phyloP scores from a whole-genome alignment of 1,140 invertebrate species.

The Hycleus cichorii region DNA sequence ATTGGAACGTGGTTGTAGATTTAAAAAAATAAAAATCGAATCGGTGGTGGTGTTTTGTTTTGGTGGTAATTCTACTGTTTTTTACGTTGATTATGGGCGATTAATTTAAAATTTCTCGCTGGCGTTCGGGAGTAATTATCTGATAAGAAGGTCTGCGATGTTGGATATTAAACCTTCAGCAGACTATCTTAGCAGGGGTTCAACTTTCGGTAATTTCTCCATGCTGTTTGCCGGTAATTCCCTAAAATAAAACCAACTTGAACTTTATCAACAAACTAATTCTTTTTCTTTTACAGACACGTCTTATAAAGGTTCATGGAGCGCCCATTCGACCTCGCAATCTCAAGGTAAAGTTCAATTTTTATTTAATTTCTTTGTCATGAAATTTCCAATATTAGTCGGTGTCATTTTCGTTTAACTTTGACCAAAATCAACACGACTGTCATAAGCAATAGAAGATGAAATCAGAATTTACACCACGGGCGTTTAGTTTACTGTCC shows the following conservation, averaged over 20 bases:
- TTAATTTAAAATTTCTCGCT: too few relatives aligned
- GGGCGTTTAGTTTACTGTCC: background rate
- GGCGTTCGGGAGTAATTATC: too few relatives aligned
- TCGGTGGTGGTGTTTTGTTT: background rate
- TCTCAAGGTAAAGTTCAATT: conserved; percentile 50
- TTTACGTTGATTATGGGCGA: too few relatives aligned
- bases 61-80: background rate
- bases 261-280: conserved; percentile 6
- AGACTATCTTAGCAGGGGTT: conserved; percentile 62
- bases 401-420: background rate
- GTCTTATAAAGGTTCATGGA: conserved; percentile 63
- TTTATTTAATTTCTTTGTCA: background rate
- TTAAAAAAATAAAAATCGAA: background rate
- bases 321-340: conserved; percentile 55
- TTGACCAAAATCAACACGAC: too few relatives aligned
- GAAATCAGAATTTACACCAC: background rate
- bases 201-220: conserved; percentile 64
- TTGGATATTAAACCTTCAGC: conserved; percentile 63
- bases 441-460: background rate
- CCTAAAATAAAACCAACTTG: background rate
- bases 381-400: background rate
- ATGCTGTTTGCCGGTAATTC: conserved; percentile 60
- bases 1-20: background rate
- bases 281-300: conserved; percentile 51
- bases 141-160: conserved; percentile 38